These are phyloP conservation scores for Mobula birostris DNA, from an alignment of 2,113 vertebrate species.

Conservation along the genomic window DNA sequence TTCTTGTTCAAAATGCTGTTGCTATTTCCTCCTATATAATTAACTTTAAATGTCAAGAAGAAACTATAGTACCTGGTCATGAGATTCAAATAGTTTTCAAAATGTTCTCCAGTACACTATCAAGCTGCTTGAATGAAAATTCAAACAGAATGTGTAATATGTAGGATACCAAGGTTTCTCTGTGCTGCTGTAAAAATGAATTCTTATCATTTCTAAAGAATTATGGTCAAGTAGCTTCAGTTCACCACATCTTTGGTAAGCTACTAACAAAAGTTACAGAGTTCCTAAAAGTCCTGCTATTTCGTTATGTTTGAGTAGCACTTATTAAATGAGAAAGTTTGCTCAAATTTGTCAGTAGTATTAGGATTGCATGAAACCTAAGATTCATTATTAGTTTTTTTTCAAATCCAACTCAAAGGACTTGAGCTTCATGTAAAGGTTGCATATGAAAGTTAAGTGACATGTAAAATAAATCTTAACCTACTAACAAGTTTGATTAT, in stretches of 20 bases:
- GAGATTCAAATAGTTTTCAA: background rate
- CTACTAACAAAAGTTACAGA: background rate
- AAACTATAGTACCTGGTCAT: background rate
- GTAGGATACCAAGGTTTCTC: background rate
- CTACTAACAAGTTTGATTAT: background rate
- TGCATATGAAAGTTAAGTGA: background rate
- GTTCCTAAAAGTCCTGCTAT: background rate
- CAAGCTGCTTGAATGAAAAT: background rate
- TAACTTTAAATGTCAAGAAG: background rate
- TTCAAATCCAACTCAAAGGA: too few species aligned
- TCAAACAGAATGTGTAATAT: background rate
- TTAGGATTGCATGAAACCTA: background rate
- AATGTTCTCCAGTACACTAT: background rate
- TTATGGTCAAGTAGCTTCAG: background rate
- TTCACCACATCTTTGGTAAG: background rate
- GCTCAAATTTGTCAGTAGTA: background rate
- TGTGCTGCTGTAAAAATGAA: background rate
- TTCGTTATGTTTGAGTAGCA: background rate
- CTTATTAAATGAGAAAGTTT: background rate
- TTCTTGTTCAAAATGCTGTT: background rate
- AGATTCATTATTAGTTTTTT: too few species aligned
- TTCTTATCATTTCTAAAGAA: background rate
- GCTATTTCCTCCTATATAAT: background rate
- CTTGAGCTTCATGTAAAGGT: background rate
- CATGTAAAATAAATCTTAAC: background rate